Evolutionary conservation across 2,888 invertebrate genomes (phyloP), one percentile per base, ranked within the genome.

Genomic region (Lochmaea crataegi): DNA sequence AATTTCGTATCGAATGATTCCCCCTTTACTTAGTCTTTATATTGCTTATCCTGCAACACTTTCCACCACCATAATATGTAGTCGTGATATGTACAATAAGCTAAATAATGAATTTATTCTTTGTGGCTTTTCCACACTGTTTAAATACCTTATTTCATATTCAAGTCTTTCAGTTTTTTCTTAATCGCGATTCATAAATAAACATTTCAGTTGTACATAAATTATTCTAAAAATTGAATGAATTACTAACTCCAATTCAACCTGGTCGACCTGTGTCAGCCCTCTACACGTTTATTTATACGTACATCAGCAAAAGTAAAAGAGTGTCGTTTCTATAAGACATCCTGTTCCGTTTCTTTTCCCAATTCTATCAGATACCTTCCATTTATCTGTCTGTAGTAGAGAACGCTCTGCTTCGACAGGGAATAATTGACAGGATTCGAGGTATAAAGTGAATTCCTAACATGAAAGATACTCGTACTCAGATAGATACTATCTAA

Each of bases 361-460:
- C 64, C 58, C 73, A 65, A 65, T 70, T 69, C 71, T 72, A 73
- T 74, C 72, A 75, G 73, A 77, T 75, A 70, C 68, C 75, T 72
- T 72, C 76, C 72, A 76, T 75, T 75, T 77, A 77, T 75, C 76
- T 75, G 76, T 75, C 69, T 70, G 68, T 42, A 66, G 65, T 58
- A 75, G 71, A 75, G 71, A 69, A 72, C 71, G 68, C 58, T 65
- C 66, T 48, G 45, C 66, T 71, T 68, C 83, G 84, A 84, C 84
- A 80, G 79, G 81, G 82, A 84, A 84, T 85, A 85, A 85, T 85
- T 85, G 85, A 84, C 84, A 81, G 84, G 83, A 83, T 83, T 83
- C 83, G 81, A 76, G 80, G 82, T 82, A 82, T 81, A 83, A 84
- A 84, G 82, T 84, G 83, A 83, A 84, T 84, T 81, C 83, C 81